Evolutionary conservation across 35 echinoderm and acorn worm species (phyloP).

Genomic region (Stichopus chloronotus): DNA sequence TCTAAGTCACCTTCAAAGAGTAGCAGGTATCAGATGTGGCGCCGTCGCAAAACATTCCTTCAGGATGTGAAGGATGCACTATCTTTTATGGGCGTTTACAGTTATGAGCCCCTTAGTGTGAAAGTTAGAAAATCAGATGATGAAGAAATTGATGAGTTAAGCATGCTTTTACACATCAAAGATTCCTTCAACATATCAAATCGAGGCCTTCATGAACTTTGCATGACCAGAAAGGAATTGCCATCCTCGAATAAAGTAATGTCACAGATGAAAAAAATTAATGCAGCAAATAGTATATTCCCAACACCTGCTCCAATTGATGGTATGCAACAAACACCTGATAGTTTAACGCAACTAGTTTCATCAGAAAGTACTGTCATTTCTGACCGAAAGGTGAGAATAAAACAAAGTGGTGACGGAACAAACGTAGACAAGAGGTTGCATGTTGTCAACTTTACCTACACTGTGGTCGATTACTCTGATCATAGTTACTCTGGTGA

Average conservation of each 20-base stretch:
- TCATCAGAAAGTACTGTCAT: not conserved
- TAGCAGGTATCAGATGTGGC: not conserved
- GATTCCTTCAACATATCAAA: not conserved
- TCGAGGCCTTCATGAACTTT: not conserved
- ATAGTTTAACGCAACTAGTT: not conserved
- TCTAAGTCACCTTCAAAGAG: not conserved
- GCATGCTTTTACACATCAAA: not conserved
- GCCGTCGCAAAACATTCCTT: not conserved
- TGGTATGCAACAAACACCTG: not conserved
- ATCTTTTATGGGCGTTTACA: not conserved
- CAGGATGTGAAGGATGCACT: slow-evolving; percentile 1
- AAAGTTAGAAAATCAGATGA: not conserved
- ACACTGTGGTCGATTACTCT: not conserved
- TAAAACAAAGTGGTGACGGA: too few species aligned
- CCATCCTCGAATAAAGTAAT: not conserved
- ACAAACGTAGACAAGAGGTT: not conserved
- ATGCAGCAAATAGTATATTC: not conserved
- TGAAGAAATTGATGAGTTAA: slow-evolving; percentile 4
- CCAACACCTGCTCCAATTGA: not conserved
- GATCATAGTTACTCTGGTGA: slow-evolving; percentile 3
- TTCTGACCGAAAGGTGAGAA: too few species aligned
- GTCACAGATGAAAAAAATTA: not conserved
- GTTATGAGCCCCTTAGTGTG: not conserved
- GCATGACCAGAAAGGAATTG: slow-evolving; percentile 4
- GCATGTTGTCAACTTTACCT: not conserved